A percentile compares a stretch with the other conserved stretches of the same genome.
These are phyloP conservation scores for Hozukius guyotensis DNA, from an alignment of 2,797 vertebrate genomes.

Conservation along the genomic window DNA sequence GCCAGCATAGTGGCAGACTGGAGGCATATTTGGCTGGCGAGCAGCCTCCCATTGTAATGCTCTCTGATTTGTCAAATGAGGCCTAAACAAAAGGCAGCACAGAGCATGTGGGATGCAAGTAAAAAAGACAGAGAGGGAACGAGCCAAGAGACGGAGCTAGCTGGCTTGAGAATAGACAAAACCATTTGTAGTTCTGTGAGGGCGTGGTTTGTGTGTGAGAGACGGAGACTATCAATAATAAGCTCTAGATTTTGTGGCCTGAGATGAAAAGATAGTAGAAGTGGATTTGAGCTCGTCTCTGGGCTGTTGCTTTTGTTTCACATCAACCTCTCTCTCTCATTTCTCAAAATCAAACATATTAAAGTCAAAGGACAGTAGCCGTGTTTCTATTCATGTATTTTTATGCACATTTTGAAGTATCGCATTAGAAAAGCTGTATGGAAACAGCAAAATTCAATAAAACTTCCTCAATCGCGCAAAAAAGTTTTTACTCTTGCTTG, in stretches of 20 bases:
- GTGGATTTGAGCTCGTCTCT: constrained; percentile 34
- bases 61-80: constrained; percentile 66
- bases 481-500: too few relatives aligned
- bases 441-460: too few relatives aligned
- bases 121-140: constrained; percentile 6
- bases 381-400: too few relatives aligned
- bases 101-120: constrained; percentile 28
- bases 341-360: constrained; percentile 60
- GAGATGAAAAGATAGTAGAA: constrained; percentile 38
- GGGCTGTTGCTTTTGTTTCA: constrained; percentile 34
- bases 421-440: too few relatives aligned
- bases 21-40: constrained; percentile 41
- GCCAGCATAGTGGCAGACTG: constrained; percentile 25
- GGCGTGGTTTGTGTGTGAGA: background rate
- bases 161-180: constrained; percentile 20
- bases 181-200: background rate
- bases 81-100: constrained; percentile 39
- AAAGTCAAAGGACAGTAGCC: constrained; percentile 40
- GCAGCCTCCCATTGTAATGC: constrained; percentile 56
- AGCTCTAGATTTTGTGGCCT: constrained; percentile 28
- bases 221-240: background rate
- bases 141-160: constrained; percentile 8
- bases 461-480: too few relatives aligned
- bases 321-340: constrained; percentile 33
- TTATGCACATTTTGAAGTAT: too few relatives aligned